A percentile compares a stretch with the other conserved stretches of the same genome.
These are phyloP conservation scores for Paedocypris micromegethes DNA, from an alignment of 2,797 vertebrate genomes.

Conservation along the genomic window DNA sequence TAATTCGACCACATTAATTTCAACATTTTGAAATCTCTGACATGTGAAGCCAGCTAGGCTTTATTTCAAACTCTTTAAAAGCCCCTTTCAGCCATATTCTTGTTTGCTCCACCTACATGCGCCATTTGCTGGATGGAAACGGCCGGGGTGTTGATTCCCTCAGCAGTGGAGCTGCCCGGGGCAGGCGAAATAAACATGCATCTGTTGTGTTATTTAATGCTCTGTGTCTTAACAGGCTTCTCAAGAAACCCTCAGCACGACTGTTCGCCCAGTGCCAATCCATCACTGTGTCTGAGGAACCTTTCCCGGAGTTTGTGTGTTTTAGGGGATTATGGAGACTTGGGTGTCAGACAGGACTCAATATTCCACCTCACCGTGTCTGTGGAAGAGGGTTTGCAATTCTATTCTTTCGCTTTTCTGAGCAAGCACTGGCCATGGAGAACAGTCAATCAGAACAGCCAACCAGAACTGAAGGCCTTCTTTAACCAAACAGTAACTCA, in stretches of 20 bases:
- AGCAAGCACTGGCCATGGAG: no score
- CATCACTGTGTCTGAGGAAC: conserved; percentile 16
- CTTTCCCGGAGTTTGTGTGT: conserved; percentile 39
- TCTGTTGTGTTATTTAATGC: conserved; percentile 61
- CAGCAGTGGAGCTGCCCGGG: conserved; percentile 49
- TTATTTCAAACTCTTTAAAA: conserved; percentile 48
- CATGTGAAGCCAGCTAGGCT: no score
- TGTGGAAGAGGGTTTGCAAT: not conserved
- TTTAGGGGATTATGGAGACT: conserved; percentile 41
- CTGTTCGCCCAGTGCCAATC: conserved; percentile 27
- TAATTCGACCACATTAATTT: no score
- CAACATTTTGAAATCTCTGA: no score
- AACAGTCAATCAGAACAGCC: no score
- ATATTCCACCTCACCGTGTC: conserved; percentile 22
- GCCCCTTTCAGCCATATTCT: conserved; percentile 56
- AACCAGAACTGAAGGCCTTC: no score
- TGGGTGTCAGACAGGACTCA: conserved; percentile 32
- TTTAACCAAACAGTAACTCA: no score
- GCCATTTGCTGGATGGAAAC: conserved; percentile 63
- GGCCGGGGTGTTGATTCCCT: conserved; percentile 57
- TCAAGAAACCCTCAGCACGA: conserved; percentile 19
- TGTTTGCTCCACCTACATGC: conserved; percentile 56
- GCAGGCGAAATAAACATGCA: conserved; percentile 61
- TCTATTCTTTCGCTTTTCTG: no score
- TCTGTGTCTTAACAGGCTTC: conserved; percentile 29